Conservation (phyloP, 2,797 vertebrate genomes). For the Sebastes reedi region DNA sequence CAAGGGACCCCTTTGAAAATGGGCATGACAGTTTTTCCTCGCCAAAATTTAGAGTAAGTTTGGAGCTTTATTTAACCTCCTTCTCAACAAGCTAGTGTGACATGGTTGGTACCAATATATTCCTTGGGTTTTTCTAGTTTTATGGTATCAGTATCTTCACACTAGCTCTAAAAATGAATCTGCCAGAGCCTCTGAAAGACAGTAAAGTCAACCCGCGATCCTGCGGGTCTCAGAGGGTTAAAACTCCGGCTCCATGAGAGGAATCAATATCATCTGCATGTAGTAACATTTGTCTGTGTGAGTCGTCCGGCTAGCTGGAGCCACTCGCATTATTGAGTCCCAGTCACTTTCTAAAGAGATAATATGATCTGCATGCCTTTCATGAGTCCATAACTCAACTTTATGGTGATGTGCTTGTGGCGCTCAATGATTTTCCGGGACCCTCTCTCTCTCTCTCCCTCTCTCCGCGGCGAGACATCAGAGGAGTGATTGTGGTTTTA, state of each 20-base stretch:
- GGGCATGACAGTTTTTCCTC: no score
- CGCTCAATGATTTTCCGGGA: conserved; percentile 60
- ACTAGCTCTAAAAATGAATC: no score
- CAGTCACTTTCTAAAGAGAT: conserved; percentile 60
- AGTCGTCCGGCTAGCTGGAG: conserved; percentile 44
- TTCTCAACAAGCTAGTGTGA: no score
- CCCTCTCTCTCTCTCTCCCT: conserved; percentile 5
- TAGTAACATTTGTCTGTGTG: conserved; percentile 50
- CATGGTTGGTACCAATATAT: no score
- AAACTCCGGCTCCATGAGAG: not conserved
- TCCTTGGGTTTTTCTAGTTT: no score
- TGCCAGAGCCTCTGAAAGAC: no score
- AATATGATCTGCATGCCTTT: conserved; percentile 56
- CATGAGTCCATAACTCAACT: conserved; percentile 75
- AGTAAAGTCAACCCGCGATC: fast-evolving
- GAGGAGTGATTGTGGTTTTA: conserved; percentile 69
- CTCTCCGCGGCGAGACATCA: conserved; percentile 17
- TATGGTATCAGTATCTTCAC: no score
- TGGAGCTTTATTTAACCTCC: no score
- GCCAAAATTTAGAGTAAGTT: fast-evolving
- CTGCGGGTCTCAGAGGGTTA: not conserved
- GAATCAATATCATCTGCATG: conserved; percentile 66
- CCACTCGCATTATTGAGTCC: conserved; percentile 59
- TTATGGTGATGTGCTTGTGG: conserved; percentile 59
- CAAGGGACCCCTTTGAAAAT: no score